These are phyloP conservation scores for Hypercompe scribonia DNA, from an alignment of 2,888 invertebrate genomes.

Conservation along the genomic window DNA sequence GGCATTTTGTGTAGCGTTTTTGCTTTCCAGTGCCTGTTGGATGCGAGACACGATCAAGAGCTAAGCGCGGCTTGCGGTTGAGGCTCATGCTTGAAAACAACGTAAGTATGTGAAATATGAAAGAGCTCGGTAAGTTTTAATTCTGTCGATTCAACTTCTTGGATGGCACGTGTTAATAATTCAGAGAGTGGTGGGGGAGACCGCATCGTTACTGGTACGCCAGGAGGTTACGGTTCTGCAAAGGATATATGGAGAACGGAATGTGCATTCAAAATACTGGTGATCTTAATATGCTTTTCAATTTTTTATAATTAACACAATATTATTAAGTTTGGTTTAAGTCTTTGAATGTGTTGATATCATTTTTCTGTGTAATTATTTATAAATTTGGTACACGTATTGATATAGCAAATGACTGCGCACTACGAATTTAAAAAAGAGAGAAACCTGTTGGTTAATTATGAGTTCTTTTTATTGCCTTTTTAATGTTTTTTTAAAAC, in stretches of 20 bases:
- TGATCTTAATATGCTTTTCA: neutral
- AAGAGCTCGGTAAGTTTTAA: conserved; percentile 80
- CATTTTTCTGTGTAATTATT: too few relatives aligned
- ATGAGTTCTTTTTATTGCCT: neutral
- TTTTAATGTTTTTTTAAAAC: neutral
- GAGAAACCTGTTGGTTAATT: too few relatives aligned
- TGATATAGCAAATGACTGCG: too few relatives aligned
- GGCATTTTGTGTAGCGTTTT: conserved; percentile 1
- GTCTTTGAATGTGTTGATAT: neutral
- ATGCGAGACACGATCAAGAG: neutral
- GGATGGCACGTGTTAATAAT: conserved; percentile 82
- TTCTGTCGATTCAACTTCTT: conserved; percentile 81
- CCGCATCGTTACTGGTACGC: conserved; percentile 72
- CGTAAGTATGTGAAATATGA: conserved; percentile 76
- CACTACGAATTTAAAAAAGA: too few relatives aligned
- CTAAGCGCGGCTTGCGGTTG: conserved; percentile 1
- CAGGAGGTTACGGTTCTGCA: conserved; percentile 54
- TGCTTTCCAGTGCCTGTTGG: conserved; percentile 2
- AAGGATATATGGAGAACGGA: conserved; percentile 43
- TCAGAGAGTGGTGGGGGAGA: conserved; percentile 67
- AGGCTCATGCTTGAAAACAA: conserved; percentile 37
- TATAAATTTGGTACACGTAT: too few relatives aligned
- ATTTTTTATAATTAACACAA: neutral
- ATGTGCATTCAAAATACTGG: conserved; percentile 23
- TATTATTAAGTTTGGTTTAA: neutral